Evolutionary conservation across 2,797 vertebrate species (phyloP).

Genomic region (Telmatherina bonti): DNA sequence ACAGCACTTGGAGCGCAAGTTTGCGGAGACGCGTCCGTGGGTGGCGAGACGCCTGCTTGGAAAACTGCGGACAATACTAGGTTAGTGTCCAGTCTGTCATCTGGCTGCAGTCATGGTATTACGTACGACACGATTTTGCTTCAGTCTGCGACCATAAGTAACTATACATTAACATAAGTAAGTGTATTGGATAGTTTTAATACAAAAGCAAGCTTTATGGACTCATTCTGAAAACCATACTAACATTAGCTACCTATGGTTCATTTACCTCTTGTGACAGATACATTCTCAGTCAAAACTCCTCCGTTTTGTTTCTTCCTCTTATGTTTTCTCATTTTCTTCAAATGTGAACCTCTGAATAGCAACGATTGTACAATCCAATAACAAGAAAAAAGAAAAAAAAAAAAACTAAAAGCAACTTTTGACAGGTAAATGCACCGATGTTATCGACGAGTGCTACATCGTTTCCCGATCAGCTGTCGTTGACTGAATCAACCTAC

Average conservation of each 20-base stretch:
- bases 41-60: too few relatives aligned
- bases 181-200: background rate
- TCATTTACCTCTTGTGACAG: conserved; percentile 61
- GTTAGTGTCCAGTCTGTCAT: conserved; percentile 18
- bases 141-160: background rate
- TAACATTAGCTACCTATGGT: background rate
- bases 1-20: conserved; percentile 17
- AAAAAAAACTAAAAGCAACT: background rate
- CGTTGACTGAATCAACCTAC: conserved; percentile 6
- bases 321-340: conserved; percentile 68
- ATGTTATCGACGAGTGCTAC: too few relatives aligned
- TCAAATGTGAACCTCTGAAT: background rate
- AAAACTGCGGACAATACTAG: background rate
- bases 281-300: conserved; percentile 55
- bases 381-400: background rate
- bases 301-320: conserved; percentile 62
- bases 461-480: conserved; percentile 35
- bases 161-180: background rate
- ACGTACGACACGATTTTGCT: conserved; percentile 5
- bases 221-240: background rate
- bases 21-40: background rate
- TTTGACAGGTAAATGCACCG: conserved; percentile 16
- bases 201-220: background rate
- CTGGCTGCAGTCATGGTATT: conserved; percentile 16
- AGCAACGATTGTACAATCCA: background rate